Percentiles rank a stretch among this genome's conserved stretches.
Evolutionary conservation across 2,888 invertebrate genomes (phyloP).

Genomic region (Eulithis prunata): DNA sequence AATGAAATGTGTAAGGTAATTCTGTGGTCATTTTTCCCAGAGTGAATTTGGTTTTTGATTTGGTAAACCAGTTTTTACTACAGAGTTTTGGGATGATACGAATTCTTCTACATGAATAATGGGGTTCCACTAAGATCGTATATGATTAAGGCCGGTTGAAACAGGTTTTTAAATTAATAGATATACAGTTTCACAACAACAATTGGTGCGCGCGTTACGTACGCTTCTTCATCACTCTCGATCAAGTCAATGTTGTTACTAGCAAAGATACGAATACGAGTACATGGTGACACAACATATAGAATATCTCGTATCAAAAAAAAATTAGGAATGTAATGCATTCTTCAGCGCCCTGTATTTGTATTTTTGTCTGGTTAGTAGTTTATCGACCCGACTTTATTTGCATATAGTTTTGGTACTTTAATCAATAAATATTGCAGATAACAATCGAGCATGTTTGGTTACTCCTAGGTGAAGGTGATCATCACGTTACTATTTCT

Average conservation of each 20-base stretch:
- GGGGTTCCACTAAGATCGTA: constrained; percentile 30
- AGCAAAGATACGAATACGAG: background rate
- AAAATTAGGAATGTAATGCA: too few species aligned
- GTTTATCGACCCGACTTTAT: background rate
- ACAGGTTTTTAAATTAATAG: constrained; percentile 71
- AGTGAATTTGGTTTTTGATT: background rate
- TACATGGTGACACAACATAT: background rate
- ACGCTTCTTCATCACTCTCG: constrained; percentile 61
- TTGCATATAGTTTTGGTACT: background rate
- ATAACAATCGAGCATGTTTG: constrained; percentile 46
- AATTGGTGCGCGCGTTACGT: constrained; percentile 61
- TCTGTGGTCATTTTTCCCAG: background rate
- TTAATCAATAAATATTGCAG: background rate
- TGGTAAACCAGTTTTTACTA: background rate
- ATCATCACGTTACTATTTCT: constrained; percentile 75
- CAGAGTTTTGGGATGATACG: background rate
- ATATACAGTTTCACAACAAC: constrained; percentile 62
- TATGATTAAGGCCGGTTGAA: constrained; percentile 63
- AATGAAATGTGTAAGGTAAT: background rate
- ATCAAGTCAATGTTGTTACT: constrained; percentile 51
- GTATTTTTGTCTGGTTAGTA: too few species aligned
- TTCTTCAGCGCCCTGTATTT: background rate
- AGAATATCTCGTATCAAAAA: too few species aligned
- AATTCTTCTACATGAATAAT: constrained; percentile 22
- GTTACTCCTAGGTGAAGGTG: constrained; percentile 81